Base-by-base conservation (phyloP, 1,140 invertebrate species). In the Rhopalosiphum maidis region DNA sequence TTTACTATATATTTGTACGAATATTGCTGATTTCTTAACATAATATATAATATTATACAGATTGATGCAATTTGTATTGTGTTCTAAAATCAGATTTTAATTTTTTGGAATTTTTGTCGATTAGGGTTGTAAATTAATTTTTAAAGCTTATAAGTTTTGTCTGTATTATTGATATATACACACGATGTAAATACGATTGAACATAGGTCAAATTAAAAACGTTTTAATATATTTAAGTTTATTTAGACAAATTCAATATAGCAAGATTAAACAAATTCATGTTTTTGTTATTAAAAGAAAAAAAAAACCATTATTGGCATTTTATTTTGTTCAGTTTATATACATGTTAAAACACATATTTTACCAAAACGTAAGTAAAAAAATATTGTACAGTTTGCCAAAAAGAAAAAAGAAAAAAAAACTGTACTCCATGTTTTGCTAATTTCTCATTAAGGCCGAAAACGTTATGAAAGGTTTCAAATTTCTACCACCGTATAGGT, bases 401-500 rank as follows among this genome's bases (percentile, higher is more conserved):
- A 89, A 89, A 89, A 89, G 48, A 89, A 87, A 51, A 48, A 46
- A 9, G 2, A 0, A 77, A 77, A 77, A 77, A 77, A 77, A 77
- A 77, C 35, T 25, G 25, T 55, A 25, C 1, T 55, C 30, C 60
- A 0, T 55, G 51, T 55, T 37, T 55, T 35, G 25, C 48, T 89
- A 89, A 89, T 55, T 55, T 89, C 88, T 37, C 41, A 89, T 89
- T 89, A 89, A 55, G 88, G 88, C 55, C 51, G 88, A 55, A 89
- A 54, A 37, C 37, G 87, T 89, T 89, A 54, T 37, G 35, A 89
- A 89, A 89, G 88, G 88, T 89, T 89, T 89, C 46, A 22, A 37
- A 51, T 37, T 54, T 37, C 35, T 51, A 23, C 8, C 51, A 5
- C 35, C 35, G 8, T 41, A 41, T 41, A 89, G 1, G 3, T 68